Conservation (phyloP, 64 coral and sea anemone species). For the Stichodactyla mertensii region DNA sequence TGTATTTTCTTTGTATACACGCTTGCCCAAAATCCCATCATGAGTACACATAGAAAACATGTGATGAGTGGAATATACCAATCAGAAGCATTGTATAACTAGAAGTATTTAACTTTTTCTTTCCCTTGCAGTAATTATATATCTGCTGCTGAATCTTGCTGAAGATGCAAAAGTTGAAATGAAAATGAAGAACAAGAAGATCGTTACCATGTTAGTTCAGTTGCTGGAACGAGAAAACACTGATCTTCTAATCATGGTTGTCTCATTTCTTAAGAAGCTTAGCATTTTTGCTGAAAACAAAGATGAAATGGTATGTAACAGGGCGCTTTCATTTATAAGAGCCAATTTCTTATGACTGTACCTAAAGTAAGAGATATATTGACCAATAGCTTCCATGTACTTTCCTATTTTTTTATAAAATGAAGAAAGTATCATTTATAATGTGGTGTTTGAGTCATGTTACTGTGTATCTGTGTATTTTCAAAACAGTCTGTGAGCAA, state of each 20-base stretch:
- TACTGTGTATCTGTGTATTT: not conserved
- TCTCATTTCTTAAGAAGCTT: conserved; percentile 94
- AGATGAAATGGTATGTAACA: conserved; percentile 80
- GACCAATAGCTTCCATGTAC: too few relatives aligned
- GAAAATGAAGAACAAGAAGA: conserved; percentile 97
- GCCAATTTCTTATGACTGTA: too few relatives aligned
- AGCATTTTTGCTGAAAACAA: conserved; percentile 98
- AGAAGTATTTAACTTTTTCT: not conserved
- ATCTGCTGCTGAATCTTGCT: conserved; percentile 85
- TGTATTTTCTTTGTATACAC: too few relatives aligned
- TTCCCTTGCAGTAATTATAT: conserved; percentile 66
- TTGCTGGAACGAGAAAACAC: conserved; percentile 79
- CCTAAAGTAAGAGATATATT: too few relatives aligned
- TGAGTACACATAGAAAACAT: too few relatives aligned
- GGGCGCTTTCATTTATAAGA: not conserved
- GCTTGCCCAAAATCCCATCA: too few relatives aligned
- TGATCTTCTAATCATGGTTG: conserved; percentile 87
- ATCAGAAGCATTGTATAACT: too few relatives aligned
- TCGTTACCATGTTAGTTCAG: conserved; percentile 74
- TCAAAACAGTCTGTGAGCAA: conserved; percentile 31
- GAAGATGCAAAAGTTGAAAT: conserved; percentile 96
- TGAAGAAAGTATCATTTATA: too few relatives aligned
- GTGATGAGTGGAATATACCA: too few relatives aligned
- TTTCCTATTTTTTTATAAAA: too few relatives aligned
- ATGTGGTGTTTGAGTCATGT: too few relatives aligned